Conservation (phyloP, 2,888 invertebrate genomes). For the Drosophila lacicola region DNA sequence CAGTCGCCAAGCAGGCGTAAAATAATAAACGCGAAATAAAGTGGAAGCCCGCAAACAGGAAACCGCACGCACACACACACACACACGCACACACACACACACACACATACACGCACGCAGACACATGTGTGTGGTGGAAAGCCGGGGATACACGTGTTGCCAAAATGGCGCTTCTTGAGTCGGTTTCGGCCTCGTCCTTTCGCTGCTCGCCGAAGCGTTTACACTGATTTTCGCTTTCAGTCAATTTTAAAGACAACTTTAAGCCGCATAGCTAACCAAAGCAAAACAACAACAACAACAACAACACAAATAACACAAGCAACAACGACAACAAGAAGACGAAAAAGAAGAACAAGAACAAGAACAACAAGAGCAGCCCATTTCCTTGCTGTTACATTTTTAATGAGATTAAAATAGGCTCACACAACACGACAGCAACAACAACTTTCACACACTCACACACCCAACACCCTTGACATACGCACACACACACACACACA, state of each 20-base stretch:
- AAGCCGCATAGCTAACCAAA: slow-evolving; percentile 76
- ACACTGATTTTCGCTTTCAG: slow-evolving; percentile 81
- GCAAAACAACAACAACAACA: slow-evolving; percentile 24
- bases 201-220: slow-evolving; percentile 74
- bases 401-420: slow-evolving; percentile 82
- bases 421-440: slow-evolving; percentile 65
- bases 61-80: slow-evolving; percentile 50
- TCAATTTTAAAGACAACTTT: slow-evolving; percentile 82
- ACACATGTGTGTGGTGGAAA: slow-evolving; percentile 31
- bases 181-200: slow-evolving; percentile 29
- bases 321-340: neutral
- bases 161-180: slow-evolving; percentile 53
- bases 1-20: slow-evolving; percentile 81
- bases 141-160: slow-evolving; percentile 58
- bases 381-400: slow-evolving; percentile 78
- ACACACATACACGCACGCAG: neutral
- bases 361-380: slow-evolving; percentile 47
- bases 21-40: slow-evolving; percentile 82
- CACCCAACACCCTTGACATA: slow-evolving; percentile 17
- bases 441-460: slow-evolving; percentile 50
- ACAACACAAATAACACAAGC: slow-evolving; percentile 10
- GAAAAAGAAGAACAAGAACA: neutral
- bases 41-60: slow-evolving; percentile 73
- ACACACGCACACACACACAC: slow-evolving; percentile 16
- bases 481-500: slow-evolving; percentile 17